Conservation (phyloP, 2,888 invertebrate species). For the Andrena minutula region DNA sequence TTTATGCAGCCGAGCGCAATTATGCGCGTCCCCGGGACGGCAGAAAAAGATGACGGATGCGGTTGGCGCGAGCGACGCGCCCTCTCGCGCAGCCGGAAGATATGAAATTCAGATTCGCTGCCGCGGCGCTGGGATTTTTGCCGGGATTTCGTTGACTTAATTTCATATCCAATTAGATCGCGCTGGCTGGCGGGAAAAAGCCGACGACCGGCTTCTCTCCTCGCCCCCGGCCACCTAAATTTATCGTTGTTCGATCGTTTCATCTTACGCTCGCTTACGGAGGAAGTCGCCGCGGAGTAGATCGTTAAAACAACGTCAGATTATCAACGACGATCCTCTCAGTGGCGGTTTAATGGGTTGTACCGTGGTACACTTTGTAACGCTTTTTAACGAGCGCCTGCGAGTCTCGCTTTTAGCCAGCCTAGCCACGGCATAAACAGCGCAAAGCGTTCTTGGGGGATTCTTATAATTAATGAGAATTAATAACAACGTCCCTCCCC, state of each 20-base stretch:
- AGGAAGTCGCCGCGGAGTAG: neutral
- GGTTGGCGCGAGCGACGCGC: conserved; percentile 62
- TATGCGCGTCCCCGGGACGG: conserved; percentile 72
- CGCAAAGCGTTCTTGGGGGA: conserved; percentile 22
- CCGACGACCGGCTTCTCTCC: conserved; percentile 6
- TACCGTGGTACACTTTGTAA: conserved; percentile 6
- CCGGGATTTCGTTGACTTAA: conserved; percentile 82
- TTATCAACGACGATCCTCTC: conserved; percentile 21
- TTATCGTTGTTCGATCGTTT: conserved; percentile 20
- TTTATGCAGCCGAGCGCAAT: conserved; percentile 74
- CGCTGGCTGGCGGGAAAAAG: conserved; percentile 58
- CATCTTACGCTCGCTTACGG: neutral
- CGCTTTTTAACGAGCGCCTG: conserved; percentile 29
- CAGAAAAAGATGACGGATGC: conserved; percentile 82
- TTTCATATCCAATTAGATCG: conserved; percentile 84
- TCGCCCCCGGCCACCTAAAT: conserved; percentile 4
- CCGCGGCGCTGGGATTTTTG: conserved; percentile 77
- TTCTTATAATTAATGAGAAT: conserved; percentile 40
- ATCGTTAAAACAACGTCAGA: conserved; percentile 13
- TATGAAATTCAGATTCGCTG: conserved; percentile 80
- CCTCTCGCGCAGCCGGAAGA: conserved; percentile 74
- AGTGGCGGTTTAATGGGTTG: neutral
- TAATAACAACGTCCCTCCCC: conserved; percentile 24
- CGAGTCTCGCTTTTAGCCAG: conserved; percentile 24
- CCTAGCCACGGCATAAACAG: conserved; percentile 3